Evolutionary conservation across 2,113 vertebrate species (phyloP).

Genomic region (Festucalex cinctus): DNA sequence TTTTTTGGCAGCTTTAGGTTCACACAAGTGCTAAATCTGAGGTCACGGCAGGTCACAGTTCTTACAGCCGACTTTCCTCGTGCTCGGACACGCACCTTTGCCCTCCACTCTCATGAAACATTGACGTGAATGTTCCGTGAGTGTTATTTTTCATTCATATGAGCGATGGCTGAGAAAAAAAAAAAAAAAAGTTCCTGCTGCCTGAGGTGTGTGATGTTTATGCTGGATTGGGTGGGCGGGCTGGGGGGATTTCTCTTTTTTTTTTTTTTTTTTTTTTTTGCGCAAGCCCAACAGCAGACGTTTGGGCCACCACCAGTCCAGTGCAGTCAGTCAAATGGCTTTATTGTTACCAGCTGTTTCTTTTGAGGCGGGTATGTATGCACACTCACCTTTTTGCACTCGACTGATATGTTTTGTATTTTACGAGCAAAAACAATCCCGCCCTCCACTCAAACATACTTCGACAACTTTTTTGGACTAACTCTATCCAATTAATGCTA

Average conservation of each 20-base stretch:
- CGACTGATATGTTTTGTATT: constrained; percentile 55
- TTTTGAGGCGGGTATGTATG: constrained; percentile 39
- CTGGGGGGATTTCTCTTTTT: constrained; percentile 42
- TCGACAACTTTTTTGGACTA: not conserved
- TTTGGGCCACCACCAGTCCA: constrained; percentile 61
- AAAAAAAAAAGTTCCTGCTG: constrained; percentile 31
- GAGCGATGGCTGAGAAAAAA: constrained; percentile 44
- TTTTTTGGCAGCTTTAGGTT: not conserved
- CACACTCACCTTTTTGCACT: constrained; percentile 62
- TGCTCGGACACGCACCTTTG: constrained; percentile 6
- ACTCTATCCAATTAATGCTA: not conserved
- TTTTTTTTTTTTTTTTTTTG: constrained; percentile 5
- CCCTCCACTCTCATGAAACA: constrained; percentile 2
- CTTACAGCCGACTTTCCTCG: not conserved
- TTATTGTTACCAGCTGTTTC: constrained; percentile 79
- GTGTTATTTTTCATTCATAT: constrained; percentile 42
- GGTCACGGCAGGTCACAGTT: not conserved
- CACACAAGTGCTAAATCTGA: not conserved
- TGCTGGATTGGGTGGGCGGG: constrained; percentile 63
- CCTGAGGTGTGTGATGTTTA: constrained; percentile 69
- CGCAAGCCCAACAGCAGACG: constrained; percentile 73
- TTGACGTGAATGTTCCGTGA: constrained; percentile 49
- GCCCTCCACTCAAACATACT: constrained; percentile 46
- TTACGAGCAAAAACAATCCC: constrained; percentile 53
- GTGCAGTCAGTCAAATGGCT: constrained; percentile 67